Conservation (phyloP, 2,113 vertebrate species). For the Microtus ochrogaster region DNA sequence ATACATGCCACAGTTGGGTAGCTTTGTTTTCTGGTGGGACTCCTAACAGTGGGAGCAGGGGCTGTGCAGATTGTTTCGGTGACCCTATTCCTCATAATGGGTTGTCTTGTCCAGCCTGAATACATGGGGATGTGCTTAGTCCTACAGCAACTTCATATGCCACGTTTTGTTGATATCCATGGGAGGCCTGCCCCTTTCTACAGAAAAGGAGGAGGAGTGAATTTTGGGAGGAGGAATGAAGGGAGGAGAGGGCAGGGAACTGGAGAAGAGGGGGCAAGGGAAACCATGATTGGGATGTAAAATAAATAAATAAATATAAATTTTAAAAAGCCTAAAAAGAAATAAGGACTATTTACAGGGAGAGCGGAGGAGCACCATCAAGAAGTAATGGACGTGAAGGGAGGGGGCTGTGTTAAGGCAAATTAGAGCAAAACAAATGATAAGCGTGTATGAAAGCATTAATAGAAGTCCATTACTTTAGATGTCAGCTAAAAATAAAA, state of each 20-base stretch:
- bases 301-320: background rate
- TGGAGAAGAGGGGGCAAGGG: background rate
- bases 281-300: background rate
- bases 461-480: background rate
- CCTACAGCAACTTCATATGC: background rate
- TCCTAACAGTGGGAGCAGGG: background rate
- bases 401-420: background rate
- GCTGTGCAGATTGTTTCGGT: accelerated
- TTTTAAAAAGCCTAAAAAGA: background rate
- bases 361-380: background rate
- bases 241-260: background rate
- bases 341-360: background rate
- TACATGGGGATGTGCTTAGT: background rate
- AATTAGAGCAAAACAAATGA: background rate
- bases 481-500: background rate
- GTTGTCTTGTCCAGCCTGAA: background rate
- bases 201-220: background rate
- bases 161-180: background rate
- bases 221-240: background rate
- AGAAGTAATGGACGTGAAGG: background rate
- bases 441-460: background rate
- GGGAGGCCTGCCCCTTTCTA: background rate
- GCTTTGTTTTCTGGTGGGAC: background rate
- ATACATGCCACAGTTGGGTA: background rate
- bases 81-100: background rate